Evolutionary conservation across 2,888 invertebrate genomes (phyloP).

Genomic region (Teleiodes luculella): DNA sequence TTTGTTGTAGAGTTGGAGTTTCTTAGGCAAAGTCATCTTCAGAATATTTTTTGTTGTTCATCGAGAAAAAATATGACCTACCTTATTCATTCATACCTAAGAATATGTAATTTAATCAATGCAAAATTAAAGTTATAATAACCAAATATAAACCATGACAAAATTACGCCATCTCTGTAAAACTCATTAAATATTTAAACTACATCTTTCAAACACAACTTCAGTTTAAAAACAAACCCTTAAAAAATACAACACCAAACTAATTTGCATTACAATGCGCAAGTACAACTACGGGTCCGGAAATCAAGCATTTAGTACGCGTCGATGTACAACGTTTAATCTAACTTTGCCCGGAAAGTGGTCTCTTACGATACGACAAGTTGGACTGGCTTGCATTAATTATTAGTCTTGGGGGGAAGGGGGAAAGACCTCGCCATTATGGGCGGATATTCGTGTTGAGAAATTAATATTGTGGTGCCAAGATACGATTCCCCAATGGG

Average conservation of each 20-base stretch:
- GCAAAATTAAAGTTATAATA: background rate
- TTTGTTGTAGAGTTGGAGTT: no score
- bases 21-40: no score
- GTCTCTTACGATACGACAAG: constrained; percentile 45
- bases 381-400: constrained; percentile 47
- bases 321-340: constrained; percentile 66
- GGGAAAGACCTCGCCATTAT: background rate
- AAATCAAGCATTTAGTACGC: constrained; percentile 49
- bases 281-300: constrained; percentile 38
- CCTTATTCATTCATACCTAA: no score
- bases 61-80: no score
- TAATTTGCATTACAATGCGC: constrained; percentile 64
- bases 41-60: no score
- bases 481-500: constrained; percentile 1
- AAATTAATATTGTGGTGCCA: constrained; percentile 14
- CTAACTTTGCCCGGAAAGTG: constrained; percentile 61
- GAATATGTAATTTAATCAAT: no score
- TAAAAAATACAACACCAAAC: constrained; percentile 30
- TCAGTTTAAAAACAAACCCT: background rate
- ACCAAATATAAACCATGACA: background rate
- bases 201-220: background rate
- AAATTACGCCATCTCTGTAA: no score
- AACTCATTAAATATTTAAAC: constrained; percentile 10
- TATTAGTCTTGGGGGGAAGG: constrained; percentile 27
- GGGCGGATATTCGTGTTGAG: constrained; percentile 7